Base-by-base conservation (phyloP, 2,113 vertebrate species). In the Odocoileus hemionus region DNA sequence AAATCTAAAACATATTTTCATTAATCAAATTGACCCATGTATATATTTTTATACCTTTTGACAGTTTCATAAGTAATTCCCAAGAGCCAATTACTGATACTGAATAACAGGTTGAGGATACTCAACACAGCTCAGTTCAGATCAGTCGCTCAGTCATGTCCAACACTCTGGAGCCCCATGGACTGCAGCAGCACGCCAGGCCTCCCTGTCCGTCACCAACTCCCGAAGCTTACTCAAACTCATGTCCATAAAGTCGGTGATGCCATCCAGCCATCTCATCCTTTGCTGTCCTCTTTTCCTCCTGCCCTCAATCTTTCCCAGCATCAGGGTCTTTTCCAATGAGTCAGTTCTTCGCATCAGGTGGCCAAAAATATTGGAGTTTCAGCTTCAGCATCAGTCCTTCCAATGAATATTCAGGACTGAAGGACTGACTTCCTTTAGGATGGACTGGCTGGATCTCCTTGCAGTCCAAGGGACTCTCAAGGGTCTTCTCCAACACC, bases 121-220 rank as follows among this genome's bases (percentile, higher is more conserved):
- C 1, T 54, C 13, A 28, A 70, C 17, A 67, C 5, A 70, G 64
- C 21, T 36, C 67, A 70, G n/a, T 21, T 67, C 2, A 10, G n/a
- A 36, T 70, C n/a, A 70, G n/a, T 70, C 9, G 0, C n/a, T 70
- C 67, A 70, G 67, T 70, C 5, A 39, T 70, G n/a, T 70, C n/a
- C 2, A 0, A 70, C 39, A 39, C 19, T 36, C 36, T 70, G n/a
- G 1, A 1, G 21, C 17, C 2, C 2, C n/a, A 70, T 12, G n/a
- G n/a, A 23, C 17, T 11, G n/a, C n/a, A 70, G n/a, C n/a, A 70
- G 64, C 64, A 36, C 0, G 9, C n/a, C 64, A 70, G 64, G n/a
- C 17, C 36, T 70, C n/a, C 64, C n/a, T 70, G 17, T 36, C 64
- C n/a, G 36, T 70, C 19, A 67, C 33, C 61, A 67, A 67, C 61